A percentile compares a stretch with the other conserved stretches of the same genome.
Evolutionary conservation across 2,113 vertebrate genomes (phyloP).

Genomic region (Xiphophorus hellerii): DNA sequence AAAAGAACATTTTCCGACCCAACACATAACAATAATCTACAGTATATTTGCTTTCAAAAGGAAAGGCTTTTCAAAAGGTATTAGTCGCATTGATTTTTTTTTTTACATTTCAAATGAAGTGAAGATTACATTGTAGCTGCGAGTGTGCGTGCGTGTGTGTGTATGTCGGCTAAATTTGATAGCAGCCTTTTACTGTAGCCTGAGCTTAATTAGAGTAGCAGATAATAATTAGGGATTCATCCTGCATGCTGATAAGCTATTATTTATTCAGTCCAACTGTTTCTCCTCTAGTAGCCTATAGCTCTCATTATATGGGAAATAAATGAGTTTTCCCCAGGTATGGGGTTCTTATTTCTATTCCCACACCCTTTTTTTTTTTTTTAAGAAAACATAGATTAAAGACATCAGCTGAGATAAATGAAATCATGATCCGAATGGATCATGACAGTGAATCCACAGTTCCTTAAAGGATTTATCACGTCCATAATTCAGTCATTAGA

Average conservation of each 20-base stretch:
- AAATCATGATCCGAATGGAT: not conserved
- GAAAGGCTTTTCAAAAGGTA: not conserved
- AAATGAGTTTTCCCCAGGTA: slow-evolving; percentile 7
- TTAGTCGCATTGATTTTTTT: slow-evolving; percentile 22
- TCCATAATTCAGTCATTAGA: not conserved
- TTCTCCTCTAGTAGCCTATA: not conserved
- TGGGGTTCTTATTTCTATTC: not conserved
- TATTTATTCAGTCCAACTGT: slow-evolving; percentile 26
- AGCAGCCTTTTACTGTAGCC: slow-evolving; percentile 36
- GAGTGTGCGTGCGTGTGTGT: not conserved
- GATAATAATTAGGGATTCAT: slow-evolving; percentile 60
- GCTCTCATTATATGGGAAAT: not conserved
- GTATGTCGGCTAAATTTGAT: slow-evolving; percentile 27
- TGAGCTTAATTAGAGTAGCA: slow-evolving; percentile 63
- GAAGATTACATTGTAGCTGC: slow-evolving; percentile 29
- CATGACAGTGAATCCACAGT: not conserved
- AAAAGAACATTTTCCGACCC: not conserved
- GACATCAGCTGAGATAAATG: not conserved
- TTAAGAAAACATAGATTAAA: not conserved
- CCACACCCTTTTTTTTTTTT: not conserved
- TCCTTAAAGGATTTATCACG: not conserved
- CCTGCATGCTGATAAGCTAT: slow-evolving; percentile 53
- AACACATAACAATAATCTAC: not conserved
- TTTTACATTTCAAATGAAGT: slow-evolving; percentile 19
- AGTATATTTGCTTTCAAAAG: not conserved